Evolutionary conservation across 30 jellyfish, hydroid and myxozoan species (phyloP), one percentile per base, ranked within the genome.

Genomic region (Aurelia sp.): DNA sequence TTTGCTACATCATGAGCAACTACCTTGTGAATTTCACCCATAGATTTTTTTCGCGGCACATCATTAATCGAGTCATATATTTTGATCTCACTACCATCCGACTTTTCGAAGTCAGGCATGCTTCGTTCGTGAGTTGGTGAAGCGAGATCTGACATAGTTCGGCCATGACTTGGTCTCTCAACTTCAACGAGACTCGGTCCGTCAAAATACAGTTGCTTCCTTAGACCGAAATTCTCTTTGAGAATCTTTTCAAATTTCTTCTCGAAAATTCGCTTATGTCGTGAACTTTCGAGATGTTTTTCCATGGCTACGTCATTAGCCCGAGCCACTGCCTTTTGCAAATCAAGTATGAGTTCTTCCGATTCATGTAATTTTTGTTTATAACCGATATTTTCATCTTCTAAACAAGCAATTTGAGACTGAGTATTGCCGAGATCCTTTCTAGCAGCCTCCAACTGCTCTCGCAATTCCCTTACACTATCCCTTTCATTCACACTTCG

Each of bases 251-350:
- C 98, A 47, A 81, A 74, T 70, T 83, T 93, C 69, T 87, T 87
- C 77, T 88, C 97, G 59, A 93, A 77, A 17, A 72, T 20, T 40
- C 96, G 84, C 55, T 92, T 84, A 17, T 65, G 83, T n/a, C 96
- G 96, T n/a, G 98, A 78, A 27, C 88, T 92, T 50, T 93, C 98
- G 44, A 93, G 88, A 12, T 96, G 79, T 65, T 93, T 93, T 73
- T 93, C 97, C 98, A 93, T 93, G 21, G 98, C 98, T 27, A 93
- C 83, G 74, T 93, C 98, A 58, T 93, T 93, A 3, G 98, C 97
- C 3, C 93, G 91, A 31, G 98, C 94, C 17, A 93, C 91, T 16
- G 98, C 98, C 33, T 79, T 81, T 69, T 93, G 98, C 27, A 93
- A 69, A 55, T 93, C 98, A 23, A 70, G 68, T 16, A 93, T 72